Percentiles rank a stretch among this genome's conserved stretches.
Conservation (phyloP, 2,797 vertebrate species). For the Platalea minor region DNA sequence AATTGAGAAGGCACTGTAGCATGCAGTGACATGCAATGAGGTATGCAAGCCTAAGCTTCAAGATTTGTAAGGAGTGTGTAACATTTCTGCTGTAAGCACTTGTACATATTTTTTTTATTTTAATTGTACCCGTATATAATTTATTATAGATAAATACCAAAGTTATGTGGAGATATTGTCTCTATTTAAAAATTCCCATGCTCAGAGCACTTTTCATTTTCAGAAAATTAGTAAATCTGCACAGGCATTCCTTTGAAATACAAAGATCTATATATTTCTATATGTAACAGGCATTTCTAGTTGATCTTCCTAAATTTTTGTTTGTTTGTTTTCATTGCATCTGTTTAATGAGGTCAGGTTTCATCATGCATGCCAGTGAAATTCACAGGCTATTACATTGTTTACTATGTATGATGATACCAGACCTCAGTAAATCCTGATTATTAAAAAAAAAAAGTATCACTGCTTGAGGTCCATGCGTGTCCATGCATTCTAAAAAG, state of each 20-base stretch:
- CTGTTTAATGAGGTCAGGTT: neutral
- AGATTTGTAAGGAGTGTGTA: neutral
- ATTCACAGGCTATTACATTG: neutral
- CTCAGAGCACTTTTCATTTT: neutral
- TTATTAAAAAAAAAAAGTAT: neutral
- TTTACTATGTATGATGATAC: neutral
- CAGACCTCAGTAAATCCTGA: neutral
- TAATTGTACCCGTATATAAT: neutral
- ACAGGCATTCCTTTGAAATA: neutral
- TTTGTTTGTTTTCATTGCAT: neutral
- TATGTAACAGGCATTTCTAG: neutral
- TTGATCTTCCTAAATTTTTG: neutral
- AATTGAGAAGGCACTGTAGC: neutral
- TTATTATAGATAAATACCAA: neutral
- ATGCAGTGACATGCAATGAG: neutral
- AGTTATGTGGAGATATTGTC: neutral
- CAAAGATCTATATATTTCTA: accelerated
- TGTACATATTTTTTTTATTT: neutral
- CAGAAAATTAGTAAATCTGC: neutral
- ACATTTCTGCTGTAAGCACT: neutral
- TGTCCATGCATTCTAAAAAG: neutral
- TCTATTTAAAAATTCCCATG: neutral
- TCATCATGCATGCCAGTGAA: neutral
- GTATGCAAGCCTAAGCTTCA: neutral
- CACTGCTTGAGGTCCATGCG: neutral